Evolutionary conservation across 2,113 vertebrate genomes (phyloP), one percentile per base, ranked within the genome.

Genomic region (Odontesthes bonariensis): DNA sequence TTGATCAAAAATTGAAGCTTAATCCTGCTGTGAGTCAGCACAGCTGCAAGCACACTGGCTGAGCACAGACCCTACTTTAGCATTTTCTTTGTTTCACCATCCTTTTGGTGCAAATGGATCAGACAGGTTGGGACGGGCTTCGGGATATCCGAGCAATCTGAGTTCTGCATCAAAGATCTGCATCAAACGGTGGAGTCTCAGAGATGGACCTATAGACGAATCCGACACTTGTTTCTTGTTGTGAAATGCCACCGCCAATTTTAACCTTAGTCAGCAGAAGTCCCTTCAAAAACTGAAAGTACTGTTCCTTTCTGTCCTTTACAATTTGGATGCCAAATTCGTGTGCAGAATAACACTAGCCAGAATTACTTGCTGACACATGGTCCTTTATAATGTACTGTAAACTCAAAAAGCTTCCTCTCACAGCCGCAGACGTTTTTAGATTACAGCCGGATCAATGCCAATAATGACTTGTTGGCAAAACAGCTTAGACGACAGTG

Each of bases 121-220:
- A 66, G 61, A 82, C 46, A 61, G 31, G 72, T 69, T 23, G 23
- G n/a, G 55, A 58, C 33, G 63, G 59, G 33, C 59, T 47, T 49
- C 23, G 10, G 5, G n/a, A 77, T 53, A 51, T 68, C 46, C 23
- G 9, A 64, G 64, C 42, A 32, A 69, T 77, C 27, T 62, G 49
- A 66, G 69, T 46, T 40, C 32, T 38, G 80, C 77, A 72, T 54
- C 33, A 35, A 38, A 59, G 35, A 65, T 83, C 42, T 71, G 58
- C 65, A 71, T 40, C 57, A 69, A 82, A 82, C 27, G 77, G 66
- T 0, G 13, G 31, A 40, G 59, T 27, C 47, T 23, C n/a, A 86
- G 44, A 77, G 16, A 69, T 40, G n/a, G 12, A 61, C 33, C 54
- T 69, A 55, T 72, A 81, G 78, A 82, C 8, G 4, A 77, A 86